phyloP scores from a whole-genome alignment of 2,113 vertebrate species.

The Charadrius vociferus region DNA sequence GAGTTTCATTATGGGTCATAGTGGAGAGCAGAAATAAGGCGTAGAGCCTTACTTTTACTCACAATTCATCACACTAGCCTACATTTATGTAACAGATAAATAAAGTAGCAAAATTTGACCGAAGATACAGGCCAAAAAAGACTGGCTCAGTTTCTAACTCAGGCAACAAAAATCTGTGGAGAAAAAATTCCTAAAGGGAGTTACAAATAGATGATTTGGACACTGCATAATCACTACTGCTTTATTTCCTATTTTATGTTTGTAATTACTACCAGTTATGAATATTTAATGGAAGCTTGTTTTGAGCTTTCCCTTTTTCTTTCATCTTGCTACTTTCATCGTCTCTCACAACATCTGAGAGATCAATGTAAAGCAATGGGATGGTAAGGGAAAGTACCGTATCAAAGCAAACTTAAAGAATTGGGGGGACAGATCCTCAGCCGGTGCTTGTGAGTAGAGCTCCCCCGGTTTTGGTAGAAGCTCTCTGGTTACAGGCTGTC shows the following conservation, averaged over 20 bases:
- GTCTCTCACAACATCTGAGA: constrained; percentile 27
- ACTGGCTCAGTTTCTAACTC: not conserved
- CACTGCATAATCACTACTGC: constrained; percentile 39
- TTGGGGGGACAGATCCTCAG: not conserved
- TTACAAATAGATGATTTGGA: constrained; percentile 20
- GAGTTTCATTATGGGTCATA: not conserved
- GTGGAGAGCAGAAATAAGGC: not conserved
- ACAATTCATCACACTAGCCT: not conserved
- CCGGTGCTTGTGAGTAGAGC: fast-evolving
- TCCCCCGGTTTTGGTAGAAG: not conserved
- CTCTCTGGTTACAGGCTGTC: not conserved
- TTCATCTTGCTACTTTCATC: constrained; percentile 57
- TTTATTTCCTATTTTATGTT: constrained; percentile 69
- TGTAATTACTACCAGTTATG: constrained; percentile 71
- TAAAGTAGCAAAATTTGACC: not conserved
- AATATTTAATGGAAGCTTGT: constrained; percentile 70
- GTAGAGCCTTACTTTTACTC: not conserved
- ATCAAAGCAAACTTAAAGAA: not conserved
- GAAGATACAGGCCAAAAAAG: not conserved
- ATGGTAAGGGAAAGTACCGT: not conserved
- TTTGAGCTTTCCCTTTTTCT: constrained; percentile 57
- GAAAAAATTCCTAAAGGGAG: constrained; percentile 37
- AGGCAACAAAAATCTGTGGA: constrained; percentile 6
- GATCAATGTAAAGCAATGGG: constrained; percentile 16
- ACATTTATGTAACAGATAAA: not conserved